Percentiles rank a stretch among this genome's conserved stretches.
These are phyloP conservation scores for Ornithoptera alexandrae DNA, from an alignment of 2,888 invertebrate species.

Conservation along the genomic window DNA sequence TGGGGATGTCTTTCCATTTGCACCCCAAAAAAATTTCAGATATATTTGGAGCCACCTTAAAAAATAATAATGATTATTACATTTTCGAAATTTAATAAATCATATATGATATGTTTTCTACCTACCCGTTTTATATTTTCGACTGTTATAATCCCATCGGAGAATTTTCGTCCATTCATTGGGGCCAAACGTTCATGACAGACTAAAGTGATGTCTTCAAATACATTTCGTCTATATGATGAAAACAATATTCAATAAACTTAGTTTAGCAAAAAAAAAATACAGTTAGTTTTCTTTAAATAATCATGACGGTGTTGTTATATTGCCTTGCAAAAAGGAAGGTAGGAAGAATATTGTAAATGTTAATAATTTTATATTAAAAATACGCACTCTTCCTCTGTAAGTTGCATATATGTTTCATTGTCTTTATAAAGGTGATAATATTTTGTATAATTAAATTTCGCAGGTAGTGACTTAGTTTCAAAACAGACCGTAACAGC, in stretches of 20 bases:
- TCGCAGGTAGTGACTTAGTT: constrained; percentile 82
- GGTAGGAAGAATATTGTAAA: not conserved
- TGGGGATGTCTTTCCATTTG: constrained; percentile 78
- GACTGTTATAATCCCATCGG: constrained; percentile 72
- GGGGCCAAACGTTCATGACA: constrained; percentile 81
- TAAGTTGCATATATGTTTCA: constrained; percentile 53
- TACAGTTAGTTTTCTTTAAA: not conserved
- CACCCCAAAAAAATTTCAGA: constrained; percentile 79
- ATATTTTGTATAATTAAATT: constrained; percentile 83
- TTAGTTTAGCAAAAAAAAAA: not conserved
- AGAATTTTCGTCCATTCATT: constrained; percentile 66
- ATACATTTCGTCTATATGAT: constrained; percentile 63
- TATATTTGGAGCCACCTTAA: constrained; percentile 69
- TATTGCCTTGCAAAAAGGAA: not conserved
- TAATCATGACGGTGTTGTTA: not conserved
- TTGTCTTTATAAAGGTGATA: constrained; percentile 60
- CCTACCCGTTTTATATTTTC: constrained; percentile 78
- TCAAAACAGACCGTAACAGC: constrained; percentile 84
- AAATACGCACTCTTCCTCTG: constrained; percentile 78
- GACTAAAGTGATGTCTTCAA: constrained; percentile 77
- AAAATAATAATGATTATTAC: constrained; percentile 28
- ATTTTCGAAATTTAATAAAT: not conserved
- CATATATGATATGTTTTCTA: constrained; percentile 2
- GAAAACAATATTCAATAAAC: not conserved
- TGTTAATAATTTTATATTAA: not conserved